Conservation (phyloP, 2,113 vertebrate genomes). For the Sciurus niger region DNA sequence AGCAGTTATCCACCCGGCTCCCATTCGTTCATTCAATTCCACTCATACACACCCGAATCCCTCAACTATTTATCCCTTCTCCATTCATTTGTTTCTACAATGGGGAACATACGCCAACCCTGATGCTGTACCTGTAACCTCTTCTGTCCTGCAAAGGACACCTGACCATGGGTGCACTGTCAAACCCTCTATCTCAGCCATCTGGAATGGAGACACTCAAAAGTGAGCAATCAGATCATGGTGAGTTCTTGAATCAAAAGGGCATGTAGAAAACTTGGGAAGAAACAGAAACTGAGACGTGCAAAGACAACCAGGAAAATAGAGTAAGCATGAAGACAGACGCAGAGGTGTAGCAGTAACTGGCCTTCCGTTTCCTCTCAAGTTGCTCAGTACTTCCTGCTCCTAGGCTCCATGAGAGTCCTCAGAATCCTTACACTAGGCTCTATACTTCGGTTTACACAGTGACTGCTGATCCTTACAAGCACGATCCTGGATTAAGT, state of each 20-base stretch:
- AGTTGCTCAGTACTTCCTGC: background rate
- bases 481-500: background rate
- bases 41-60: background rate
- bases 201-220: background rate
- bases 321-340: background rate
- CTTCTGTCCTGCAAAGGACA: background rate
- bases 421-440: background rate
- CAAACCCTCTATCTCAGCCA: background rate
- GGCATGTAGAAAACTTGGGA: background rate
- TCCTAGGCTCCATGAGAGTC: background rate
- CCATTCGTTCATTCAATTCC: background rate
- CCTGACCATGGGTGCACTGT: background rate
- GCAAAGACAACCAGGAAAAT: background rate
- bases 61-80: background rate
- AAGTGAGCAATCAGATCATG: background rate
- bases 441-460: background rate
- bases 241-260: background rate
- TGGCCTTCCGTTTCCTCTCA: background rate
- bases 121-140: background rate
- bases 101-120: background rate
- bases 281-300: background rate
- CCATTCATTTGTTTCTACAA: background rate
- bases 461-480: background rate
- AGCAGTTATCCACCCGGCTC: background rate
- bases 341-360: background rate